Evolutionary conservation across 2,888 invertebrate species (phyloP).

Genomic region (Andrena minutula): DNA sequence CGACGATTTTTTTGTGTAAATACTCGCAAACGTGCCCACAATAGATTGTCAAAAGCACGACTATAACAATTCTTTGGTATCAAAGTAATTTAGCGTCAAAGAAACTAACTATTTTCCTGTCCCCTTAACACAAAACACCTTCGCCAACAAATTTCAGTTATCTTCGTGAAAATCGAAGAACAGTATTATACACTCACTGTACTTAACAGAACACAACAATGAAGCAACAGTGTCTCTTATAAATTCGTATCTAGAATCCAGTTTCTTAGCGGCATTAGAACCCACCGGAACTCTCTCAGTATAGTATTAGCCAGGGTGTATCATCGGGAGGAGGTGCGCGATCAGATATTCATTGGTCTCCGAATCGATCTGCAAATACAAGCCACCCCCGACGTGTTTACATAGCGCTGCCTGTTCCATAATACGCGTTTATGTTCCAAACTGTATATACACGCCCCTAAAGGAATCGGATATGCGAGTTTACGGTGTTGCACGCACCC

Average conservation of each 20-base stretch:
- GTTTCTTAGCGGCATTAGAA: neutral
- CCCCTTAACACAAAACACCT: no score
- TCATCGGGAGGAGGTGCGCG: neutral
- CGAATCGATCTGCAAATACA: conserved; percentile 58
- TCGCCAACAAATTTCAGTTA: no score
- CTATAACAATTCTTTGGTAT: no score
- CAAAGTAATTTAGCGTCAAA: no score
- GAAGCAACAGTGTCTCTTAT: no score
- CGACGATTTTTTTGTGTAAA: no score
- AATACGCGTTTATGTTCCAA: conserved; percentile 63
- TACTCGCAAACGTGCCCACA: no score
- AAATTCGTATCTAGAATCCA: neutral
- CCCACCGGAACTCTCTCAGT: neutral
- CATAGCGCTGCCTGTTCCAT: conserved; percentile 55
- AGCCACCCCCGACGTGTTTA: conserved; percentile 49
- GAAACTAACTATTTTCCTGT: no score
- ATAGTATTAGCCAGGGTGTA: neutral
- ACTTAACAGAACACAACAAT: neutral
- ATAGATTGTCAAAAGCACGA: no score
- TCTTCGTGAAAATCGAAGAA: no score
- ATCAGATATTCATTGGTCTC: conserved; percentile 50
- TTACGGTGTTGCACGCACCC: conserved; percentile 35
- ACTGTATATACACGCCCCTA: conserved; percentile 9
- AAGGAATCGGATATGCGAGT: conserved; percentile 57
- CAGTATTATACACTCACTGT: no score